Percentiles rank a stretch among this genome's conserved stretches.
These are phyloP conservation scores for Typhlichthys eigenmanni DNA, from an alignment of 2,797 vertebrate genomes.

Conservation along the genomic window DNA sequence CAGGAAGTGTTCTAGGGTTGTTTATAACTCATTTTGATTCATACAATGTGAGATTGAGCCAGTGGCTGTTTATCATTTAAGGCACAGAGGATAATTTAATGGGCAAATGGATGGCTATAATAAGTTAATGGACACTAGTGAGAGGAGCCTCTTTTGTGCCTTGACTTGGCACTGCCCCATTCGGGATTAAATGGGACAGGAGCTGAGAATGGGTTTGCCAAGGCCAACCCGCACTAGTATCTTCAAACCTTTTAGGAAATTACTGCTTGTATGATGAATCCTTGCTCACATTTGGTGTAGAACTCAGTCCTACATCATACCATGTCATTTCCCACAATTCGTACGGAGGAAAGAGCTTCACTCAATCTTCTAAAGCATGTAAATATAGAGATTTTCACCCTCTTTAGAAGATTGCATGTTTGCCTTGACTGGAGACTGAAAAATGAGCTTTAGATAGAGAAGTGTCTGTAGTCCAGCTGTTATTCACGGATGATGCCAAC, in stretches of 20 bases:
- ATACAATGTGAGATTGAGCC: conserved; percentile 40
- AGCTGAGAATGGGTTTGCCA: conserved; percentile 40
- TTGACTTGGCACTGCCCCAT: conserved; percentile 22
- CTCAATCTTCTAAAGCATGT: not conserved
- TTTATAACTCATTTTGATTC: conserved; percentile 56
- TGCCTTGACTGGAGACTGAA: conserved; percentile 2
- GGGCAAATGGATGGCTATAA: conserved; percentile 40
- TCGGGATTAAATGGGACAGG: conserved; percentile 43
- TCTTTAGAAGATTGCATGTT: conserved; percentile 36
- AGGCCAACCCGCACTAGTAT: conserved; percentile 26
- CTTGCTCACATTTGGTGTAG: conserved; percentile 30
- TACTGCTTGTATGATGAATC: conserved; percentile 41
- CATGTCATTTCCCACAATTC: conserved; percentile 34
- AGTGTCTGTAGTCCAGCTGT: conserved; percentile 21
- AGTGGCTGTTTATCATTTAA: conserved; percentile 52
- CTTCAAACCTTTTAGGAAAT: conserved; percentile 52
- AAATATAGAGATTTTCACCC: conserved; percentile 11
- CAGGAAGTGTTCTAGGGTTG: conserved; percentile 45
- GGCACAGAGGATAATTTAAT: conserved; percentile 49
- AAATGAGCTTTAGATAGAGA: conserved; percentile 14
- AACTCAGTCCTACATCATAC: conserved; percentile 24
- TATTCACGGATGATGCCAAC: conserved; percentile 28
- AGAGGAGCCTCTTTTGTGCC: conserved; percentile 45
- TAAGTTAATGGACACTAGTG: conserved; percentile 56
- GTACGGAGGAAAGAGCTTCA: conserved; percentile 7